Base-by-base conservation (phyloP, 2,113 vertebrate genomes). In the Myocastor coypus region DNA sequence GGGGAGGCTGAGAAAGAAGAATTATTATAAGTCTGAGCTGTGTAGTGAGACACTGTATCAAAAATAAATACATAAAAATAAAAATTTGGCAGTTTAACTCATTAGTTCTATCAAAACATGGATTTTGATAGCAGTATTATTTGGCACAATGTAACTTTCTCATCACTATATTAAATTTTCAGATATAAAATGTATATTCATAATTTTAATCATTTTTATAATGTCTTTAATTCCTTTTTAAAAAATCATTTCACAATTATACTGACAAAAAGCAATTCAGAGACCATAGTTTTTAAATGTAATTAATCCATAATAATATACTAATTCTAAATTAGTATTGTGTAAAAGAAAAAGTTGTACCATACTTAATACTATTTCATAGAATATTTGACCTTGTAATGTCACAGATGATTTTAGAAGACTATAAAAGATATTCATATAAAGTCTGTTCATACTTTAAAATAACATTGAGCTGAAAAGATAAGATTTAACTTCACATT, bases 361-460 rank as follows among this genome's bases (percentile, higher is more conserved):
- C 91, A 95, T 97, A 98, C 97, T 94, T 95, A 92, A 97, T 97
- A 98, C 97, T 97, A 98, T 97, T 98, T 97, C 96, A 97, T 84
- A 68, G 98, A 98, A 98, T 97, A 97, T 98, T 98, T 98, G 98
- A 99, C 98, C 98, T 98, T 99, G 98, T 98, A 98, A 97, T 98
- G 98, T 98, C 98, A 98, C 95, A 98, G 97, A 97, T 98, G 97
- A 98, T 96, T 97, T 97, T 96, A 94, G 98, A 98, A 96, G 96
- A 94, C 98, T 98, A 77, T 94, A 92, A 46, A 97, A 86, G 87
- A 80, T 94, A 92, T 94, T 98, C 42, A 92, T 96, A 83, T 19
- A 85, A 87, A 97, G 87, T 88, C 93, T 96, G 63, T 59, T 95
- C 95, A 91, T 98, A 78, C 96, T 97, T 98, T 97, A 95, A 97